Evolutionary conservation across 2,888 invertebrate genomes (phyloP), one percentile per base, ranked within the genome.

Genomic region (Crepidodera aurea): DNA sequence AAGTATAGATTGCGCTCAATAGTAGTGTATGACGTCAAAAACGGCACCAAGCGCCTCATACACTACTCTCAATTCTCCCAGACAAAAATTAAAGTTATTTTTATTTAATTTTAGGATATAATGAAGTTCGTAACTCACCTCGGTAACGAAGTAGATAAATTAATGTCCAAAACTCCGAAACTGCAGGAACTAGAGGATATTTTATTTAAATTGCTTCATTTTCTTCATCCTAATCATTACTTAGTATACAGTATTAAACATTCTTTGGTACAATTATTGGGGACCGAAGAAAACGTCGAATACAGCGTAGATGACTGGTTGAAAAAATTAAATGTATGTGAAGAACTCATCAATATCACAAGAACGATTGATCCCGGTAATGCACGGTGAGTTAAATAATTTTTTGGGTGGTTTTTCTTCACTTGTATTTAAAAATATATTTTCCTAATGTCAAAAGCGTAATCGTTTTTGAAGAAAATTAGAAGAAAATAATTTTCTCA

Each of bases 191-290:
- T 91, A 62, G 88, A 91, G 71, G 83, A 85, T 58, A 78, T 93
- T 1, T 75, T 91, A 6, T 85, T 86, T 48, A 89, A 91, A 69
- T 80, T 93, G 53, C 85, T 88, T 1, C 88, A 87, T 64, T 90
- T 94, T 70, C 82, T 94, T 58, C 94, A 94, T 81, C 89, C 90
- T 0, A 89, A 92, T 75, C 94, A 94, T 80, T 94, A 92, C 77
- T 92, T 93, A 71, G 84, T 91, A 68, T 92, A 92, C 73, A 87
- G 91, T 0, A 85, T 93, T 6, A 91, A 91, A 71, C 94, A 94
- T 79, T 90, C 92, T 0, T 81, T 94, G 25, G 84, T 94, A 53
- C 94, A 94, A 76, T 78, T 94, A 51, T 91, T 90, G 75, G 92
- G 92, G 5, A 85, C 89, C 66, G 88, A 90, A 65, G 81, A 84